Conservation (phyloP, 2,113 vertebrate genomes). For the Eolophus roseicapilla region DNA sequence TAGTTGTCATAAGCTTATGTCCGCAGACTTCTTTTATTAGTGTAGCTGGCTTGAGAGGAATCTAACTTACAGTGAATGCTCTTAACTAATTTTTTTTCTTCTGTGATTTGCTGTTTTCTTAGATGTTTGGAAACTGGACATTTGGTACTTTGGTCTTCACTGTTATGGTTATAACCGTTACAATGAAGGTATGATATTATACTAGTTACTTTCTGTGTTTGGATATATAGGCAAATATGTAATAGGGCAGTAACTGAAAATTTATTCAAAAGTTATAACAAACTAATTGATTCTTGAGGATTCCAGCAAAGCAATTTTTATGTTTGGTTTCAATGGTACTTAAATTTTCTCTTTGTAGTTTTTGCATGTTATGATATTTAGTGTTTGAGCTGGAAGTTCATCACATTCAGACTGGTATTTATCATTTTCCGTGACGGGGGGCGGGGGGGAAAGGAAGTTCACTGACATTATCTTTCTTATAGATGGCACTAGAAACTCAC, state of each 20-base stretch:
- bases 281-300: neutral
- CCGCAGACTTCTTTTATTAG: neutral
- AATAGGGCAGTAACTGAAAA: neutral
- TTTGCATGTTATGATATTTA: neutral
- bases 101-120: neutral
- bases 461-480: slow-evolving; percentile 26
- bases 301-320: neutral
- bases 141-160: slow-evolving; percentile 98
- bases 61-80: neutral
- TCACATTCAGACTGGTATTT: neutral
- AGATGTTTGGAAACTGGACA: slow-evolving; percentile 99
- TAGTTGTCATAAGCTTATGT: neutral
- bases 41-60: neutral
- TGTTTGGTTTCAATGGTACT: neutral
- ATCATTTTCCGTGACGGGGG: neutral
- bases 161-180: slow-evolving; percentile 97
- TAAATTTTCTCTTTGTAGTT: neutral
- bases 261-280: neutral
- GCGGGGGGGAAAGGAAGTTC: neutral
- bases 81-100: neutral
- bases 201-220: neutral
- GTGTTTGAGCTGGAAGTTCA: neutral
- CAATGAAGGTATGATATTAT: slow-evolving; percentile 84
- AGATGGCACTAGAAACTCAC: slow-evolving; percentile 97
- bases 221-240: neutral